phyloP scores from a whole-genome alignment of 2,797 vertebrate genomes.

The Danio aesculapii region DNA sequence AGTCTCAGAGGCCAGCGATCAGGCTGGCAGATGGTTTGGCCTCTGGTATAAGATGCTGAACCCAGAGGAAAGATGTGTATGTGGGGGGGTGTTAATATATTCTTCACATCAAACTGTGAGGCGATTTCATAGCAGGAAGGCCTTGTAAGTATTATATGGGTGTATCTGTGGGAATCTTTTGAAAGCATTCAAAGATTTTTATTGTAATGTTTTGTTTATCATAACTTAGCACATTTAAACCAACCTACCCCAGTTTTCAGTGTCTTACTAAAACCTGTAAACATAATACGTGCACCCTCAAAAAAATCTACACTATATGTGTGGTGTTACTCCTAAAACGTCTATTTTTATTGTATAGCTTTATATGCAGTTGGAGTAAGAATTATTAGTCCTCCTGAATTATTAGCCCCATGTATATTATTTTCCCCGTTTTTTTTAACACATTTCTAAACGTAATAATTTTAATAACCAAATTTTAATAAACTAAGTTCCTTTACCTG shows the following conservation, averaged over 20 bases:
- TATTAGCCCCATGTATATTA: too few species aligned
- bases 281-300: background rate
- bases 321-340: too few species aligned
- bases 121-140: slow-evolving; percentile 65
- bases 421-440: too few species aligned
- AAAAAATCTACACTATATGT: too few species aligned
- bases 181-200: background rate
- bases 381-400: too few species aligned
- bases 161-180: background rate
- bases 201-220: background rate
- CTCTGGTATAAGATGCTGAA: slow-evolving; percentile 73
- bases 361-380: too few species aligned
- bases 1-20: slow-evolving; percentile 59
- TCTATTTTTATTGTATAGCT: too few species aligned
- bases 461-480: too few species aligned
- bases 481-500: too few species aligned
- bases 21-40: slow-evolving; percentile 60
- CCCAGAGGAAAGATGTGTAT: slow-evolving; percentile 61
- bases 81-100: slow-evolving; percentile 54
- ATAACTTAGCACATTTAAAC: background rate
- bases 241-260: background rate
- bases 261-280: background rate
- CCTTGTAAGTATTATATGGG: slow-evolving; percentile 14
- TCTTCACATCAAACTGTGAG: slow-evolving; percentile 61
- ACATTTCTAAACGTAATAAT: too few species aligned